These are phyloP conservation scores for Engystomops pustulosus DNA, from an alignment of 2,113 vertebrate genomes.

Conservation along the genomic window DNA sequence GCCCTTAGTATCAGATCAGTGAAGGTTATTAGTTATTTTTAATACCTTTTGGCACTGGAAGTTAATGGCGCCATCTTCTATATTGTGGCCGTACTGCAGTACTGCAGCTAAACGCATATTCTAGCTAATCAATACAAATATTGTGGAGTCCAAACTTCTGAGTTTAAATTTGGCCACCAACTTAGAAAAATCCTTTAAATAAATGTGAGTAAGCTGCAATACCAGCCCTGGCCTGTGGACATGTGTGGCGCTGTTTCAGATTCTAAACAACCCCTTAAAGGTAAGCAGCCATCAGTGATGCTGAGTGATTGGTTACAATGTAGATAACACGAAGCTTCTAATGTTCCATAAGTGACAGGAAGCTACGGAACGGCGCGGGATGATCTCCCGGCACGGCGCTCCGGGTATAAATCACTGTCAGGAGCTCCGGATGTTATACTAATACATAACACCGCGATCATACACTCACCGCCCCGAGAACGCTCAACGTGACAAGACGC, in stretches of 20 bases:
- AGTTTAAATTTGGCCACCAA: too few species aligned
- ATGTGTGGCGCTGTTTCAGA: neutral
- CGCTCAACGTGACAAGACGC: neutral
- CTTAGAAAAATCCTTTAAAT: too few species aligned
- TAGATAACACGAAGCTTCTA: neutral
- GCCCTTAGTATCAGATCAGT: too few species aligned
- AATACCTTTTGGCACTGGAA: too few species aligned
- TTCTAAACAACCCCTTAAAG: neutral
- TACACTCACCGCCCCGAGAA: neutral
- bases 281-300: neutral
- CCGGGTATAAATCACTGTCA: conserved; percentile 18
- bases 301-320: neutral
- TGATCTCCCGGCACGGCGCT: neutral
- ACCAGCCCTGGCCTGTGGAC: neutral
- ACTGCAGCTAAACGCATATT: too few species aligned
- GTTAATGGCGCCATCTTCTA: too few species aligned
- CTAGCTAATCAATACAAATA: too few species aligned
- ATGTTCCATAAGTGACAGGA: conserved; percentile 20
- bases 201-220: neutral
- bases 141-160: too few species aligned
- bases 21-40: too few species aligned
- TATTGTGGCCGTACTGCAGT: too few species aligned
- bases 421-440: neutral
- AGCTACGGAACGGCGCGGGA: neutral
- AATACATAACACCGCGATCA: conserved; percentile 18